Base-by-base conservation (phyloP, 2,113 vertebrate species). In the Cyanistes caeruleus region DNA sequence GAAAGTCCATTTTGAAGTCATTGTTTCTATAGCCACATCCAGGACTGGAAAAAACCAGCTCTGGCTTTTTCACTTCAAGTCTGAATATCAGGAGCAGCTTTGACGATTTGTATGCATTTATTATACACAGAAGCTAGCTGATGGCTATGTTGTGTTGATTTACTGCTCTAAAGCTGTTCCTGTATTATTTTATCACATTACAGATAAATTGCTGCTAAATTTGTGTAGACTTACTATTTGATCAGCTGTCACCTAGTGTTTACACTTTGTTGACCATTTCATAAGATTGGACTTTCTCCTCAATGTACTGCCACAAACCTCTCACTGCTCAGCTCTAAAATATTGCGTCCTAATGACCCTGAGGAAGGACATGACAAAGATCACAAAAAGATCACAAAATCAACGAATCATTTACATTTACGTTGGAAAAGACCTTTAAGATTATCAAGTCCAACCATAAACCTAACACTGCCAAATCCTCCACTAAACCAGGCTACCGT, bases 321-420 rank as follows among this genome's bases (percentile, higher is more conserved):
- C 22, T 46, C 25, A 12, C 25, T 68, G 48, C 65, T 84, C 9
- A 13, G 6, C 30, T 85, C 52, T 55, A 51, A 82, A 53, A 28
- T 75, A 59, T 4, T 6, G 10, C 0, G 1, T 67, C 35, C 24
- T 39, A 44, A 19, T 59, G 41, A 52, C 39, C 53, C 10, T 0
- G 0, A 60, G 37, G 30, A 89, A 73, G 35, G 37, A 68, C 23
- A 63, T 4, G 7, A 31, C 30, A 62, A 59, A 48, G 53, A 58
- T 39, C 52, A 62, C 44, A 24, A 8, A 62, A 77, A 41, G 43
- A n/a, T 73, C 68, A 28, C 33, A 46, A 52, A 69, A 37, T 49
- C 30, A 22, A 16, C 1, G 1, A 48, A 69, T 37, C 0, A 6
- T 39, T 84, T 17, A 30, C 3, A 6, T 39, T 84, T 17, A 37